A percentile compares a stretch with the other conserved stretches of the same genome.
Evolutionary conservation across 2,888 invertebrate species (phyloP).

Genomic region (Agonum fuliginosum): DNA sequence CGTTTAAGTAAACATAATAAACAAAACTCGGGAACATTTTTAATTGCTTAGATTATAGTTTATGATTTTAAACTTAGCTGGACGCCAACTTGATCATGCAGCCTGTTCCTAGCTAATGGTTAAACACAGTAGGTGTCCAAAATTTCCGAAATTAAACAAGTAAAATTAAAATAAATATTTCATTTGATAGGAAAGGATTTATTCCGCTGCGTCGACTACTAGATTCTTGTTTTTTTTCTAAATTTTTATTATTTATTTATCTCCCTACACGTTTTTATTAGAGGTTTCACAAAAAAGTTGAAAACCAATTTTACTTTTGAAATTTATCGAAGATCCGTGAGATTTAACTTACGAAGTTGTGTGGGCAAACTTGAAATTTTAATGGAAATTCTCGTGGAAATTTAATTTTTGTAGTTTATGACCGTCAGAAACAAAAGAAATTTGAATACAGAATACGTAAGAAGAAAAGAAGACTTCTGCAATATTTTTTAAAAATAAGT

Average conservation of each 20-base stretch:
- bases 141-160: slow-evolving; percentile 59
- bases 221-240: slow-evolving; percentile 43
- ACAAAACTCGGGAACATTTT: slow-evolving; percentile 46
- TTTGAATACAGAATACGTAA: too few species aligned
- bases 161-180: slow-evolving; percentile 58
- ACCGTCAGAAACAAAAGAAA: too few species aligned
- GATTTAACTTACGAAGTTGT: slow-evolving; percentile 4
- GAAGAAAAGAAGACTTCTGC: too few species aligned
- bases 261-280: slow-evolving; percentile 35
- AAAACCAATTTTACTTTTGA: not conserved
- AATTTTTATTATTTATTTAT: slow-evolving; percentile 41
- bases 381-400: too few species aligned
- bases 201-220: slow-evolving; percentile 41
- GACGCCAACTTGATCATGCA: slow-evolving; percentile 32
- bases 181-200: slow-evolving; percentile 54
- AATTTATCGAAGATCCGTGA: slow-evolving; percentile 14
- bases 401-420: too few species aligned
- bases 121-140: slow-evolving; percentile 58
- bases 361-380: slow-evolving; percentile 23
- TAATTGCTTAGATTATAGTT: slow-evolving; percentile 53
- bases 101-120: slow-evolving; percentile 46
- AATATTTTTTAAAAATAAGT: too few species aligned
- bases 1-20: slow-evolving; percentile 47
- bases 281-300: slow-evolving; percentile 8
- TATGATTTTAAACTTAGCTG: slow-evolving; percentile 44